Conservation (phyloP, 1,140 invertebrate species). For the Drosophila auraria region DNA sequence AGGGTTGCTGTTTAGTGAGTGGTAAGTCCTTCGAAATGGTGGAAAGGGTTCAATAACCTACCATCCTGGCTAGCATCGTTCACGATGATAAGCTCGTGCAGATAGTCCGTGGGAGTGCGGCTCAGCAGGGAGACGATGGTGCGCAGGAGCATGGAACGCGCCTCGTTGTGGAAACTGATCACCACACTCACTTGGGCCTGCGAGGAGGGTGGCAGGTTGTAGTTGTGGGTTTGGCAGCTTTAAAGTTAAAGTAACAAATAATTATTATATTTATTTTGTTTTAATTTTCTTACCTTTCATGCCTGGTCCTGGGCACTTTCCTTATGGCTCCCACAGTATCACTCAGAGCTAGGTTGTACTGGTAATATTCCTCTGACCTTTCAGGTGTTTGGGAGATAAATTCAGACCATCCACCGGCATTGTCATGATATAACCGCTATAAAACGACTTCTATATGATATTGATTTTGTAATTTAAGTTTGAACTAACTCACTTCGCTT, state of each 20-base stretch:
- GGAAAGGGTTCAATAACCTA: conserved; percentile 45
- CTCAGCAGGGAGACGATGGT: conserved; percentile 91
- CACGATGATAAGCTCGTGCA: conserved; percentile 96
- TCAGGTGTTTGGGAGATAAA: conserved; percentile 43
- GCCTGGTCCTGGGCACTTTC: conserved; percentile 53
- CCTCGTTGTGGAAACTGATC: conserved; percentile 94
- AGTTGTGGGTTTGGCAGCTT: conserved; percentile 40
- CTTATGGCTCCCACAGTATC: conserved; percentile 48
- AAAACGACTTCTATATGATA: too few species aligned
- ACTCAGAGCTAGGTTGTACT: conserved; percentile 61
- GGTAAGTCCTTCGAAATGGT: not conserved
- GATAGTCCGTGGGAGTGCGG: conserved; percentile 89
- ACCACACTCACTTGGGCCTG: conserved; percentile 88
- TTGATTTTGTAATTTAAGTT: too few species aligned
- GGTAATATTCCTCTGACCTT: conserved; percentile 20
- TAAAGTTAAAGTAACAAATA: not conserved
- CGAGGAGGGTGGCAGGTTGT: conserved; percentile 16
- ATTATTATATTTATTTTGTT: not conserved
- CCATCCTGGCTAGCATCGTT: conserved; percentile 94
- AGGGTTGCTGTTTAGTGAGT: conserved; percentile 35
- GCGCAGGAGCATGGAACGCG: conserved; percentile 91
- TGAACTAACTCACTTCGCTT: conserved; percentile 18
- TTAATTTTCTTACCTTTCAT: conserved; percentile 34
- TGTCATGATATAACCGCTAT: not conserved
- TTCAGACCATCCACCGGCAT: conserved; percentile 2